Evolutionary conservation across 30 jellyfish, hydroid and myxozoan genomes (phyloP).

Genomic region (Turritopsis dohrnii): DNA sequence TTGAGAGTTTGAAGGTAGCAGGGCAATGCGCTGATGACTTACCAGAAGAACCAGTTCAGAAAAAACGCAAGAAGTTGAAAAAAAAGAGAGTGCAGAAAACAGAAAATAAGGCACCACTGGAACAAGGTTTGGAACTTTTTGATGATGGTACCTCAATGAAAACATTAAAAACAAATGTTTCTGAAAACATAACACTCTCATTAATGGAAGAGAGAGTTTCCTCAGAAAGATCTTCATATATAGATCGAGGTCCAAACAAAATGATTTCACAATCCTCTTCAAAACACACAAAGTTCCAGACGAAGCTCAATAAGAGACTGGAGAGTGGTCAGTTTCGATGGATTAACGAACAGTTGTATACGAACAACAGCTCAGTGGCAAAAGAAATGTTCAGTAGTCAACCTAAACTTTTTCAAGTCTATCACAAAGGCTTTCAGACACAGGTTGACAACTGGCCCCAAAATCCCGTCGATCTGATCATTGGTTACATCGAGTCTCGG

Average conservation of each 20-base stretch:
- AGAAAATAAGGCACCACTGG: not conserved
- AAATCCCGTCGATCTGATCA: constrained; percentile 77
- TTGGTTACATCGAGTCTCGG: constrained; percentile 46
- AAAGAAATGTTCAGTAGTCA: constrained; percentile 45
- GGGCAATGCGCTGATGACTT: not conserved
- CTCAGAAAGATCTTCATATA: not conserved
- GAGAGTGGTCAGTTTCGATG: constrained; percentile 88
- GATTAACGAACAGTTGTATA: constrained; percentile 79
- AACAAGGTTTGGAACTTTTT: not conserved
- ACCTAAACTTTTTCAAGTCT: constrained; percentile 66
- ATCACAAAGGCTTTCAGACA: constrained; percentile 71
- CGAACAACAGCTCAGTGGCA: constrained; percentile 61
- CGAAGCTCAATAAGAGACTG: constrained; percentile 43
- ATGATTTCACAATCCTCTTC: not conserved
- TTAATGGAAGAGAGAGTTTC: not conserved
- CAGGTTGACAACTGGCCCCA: constrained; percentile 90
- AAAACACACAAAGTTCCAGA: constrained; percentile 39
- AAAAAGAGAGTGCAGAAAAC: not conserved
- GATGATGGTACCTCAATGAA: not conserved
- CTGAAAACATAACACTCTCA: not conserved
- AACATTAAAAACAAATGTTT: not conserved
- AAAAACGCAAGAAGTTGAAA: not conserved
- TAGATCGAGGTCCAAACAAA: not conserved
- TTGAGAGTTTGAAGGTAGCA: not conserved
- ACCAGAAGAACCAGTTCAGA: not conserved